A percentile compares a stretch with the other conserved stretches of the same genome.
Conservation (phyloP, 2,113 vertebrate genomes). For the Nesoenas mayeri region DNA sequence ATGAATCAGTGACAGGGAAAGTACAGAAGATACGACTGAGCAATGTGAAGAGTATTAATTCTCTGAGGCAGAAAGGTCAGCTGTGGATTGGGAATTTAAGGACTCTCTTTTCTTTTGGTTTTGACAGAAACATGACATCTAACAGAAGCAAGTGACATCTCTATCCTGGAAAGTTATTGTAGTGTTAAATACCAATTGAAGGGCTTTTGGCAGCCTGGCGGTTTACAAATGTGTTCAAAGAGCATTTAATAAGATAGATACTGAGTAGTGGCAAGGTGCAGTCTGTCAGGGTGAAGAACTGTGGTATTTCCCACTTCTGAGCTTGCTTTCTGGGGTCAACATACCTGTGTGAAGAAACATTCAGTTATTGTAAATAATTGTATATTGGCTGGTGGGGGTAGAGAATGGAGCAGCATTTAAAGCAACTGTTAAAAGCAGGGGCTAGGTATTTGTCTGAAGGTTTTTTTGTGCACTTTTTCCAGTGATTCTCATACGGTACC, state of each 20-base stretch:
- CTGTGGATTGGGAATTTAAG: background rate
- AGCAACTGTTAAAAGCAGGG: background rate
- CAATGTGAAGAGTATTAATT: background rate
- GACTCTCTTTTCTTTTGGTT: background rate
- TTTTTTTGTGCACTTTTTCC: background rate
- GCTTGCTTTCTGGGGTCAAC: background rate
- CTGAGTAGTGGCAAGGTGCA: background rate
- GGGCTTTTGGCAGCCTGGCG: background rate
- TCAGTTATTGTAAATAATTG: background rate
- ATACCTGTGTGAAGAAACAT: background rate
- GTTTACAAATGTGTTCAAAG: background rate
- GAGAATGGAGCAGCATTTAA: background rate
- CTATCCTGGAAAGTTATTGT: background rate
- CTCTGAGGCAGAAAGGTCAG: background rate
- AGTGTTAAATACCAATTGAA: conserved; percentile 39
- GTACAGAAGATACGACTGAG: background rate
- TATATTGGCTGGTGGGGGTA: background rate
- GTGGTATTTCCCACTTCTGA: background rate
- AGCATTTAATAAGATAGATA: conserved; percentile 7
- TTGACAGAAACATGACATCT: conserved; percentile 20
- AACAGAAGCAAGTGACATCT: background rate
- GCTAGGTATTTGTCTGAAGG: background rate
- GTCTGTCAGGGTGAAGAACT: background rate
- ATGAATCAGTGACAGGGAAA: background rate
- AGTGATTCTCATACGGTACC: background rate